Percentiles rank a stretch among this genome's conserved stretches.
Conservation (phyloP, 2,888 invertebrate species). For the Lottia gigantea region DNA sequence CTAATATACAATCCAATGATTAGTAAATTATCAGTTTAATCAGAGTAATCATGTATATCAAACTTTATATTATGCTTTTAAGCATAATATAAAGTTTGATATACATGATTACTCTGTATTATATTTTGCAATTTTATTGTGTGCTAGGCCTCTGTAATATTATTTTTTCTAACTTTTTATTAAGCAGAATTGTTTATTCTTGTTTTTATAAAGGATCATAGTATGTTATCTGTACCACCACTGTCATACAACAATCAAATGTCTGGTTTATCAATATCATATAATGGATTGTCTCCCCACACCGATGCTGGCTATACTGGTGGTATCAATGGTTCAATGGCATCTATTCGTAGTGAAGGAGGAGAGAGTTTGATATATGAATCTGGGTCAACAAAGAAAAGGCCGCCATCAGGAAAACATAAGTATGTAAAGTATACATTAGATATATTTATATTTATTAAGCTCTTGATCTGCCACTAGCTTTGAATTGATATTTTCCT, state of each 20-base stretch:
- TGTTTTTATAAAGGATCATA: not conserved
- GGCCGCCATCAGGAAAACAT: constrained; percentile 29
- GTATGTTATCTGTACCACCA: not conserved
- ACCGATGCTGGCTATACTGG: not conserved
- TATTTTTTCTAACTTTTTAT: too few species aligned
- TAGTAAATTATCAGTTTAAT: too few species aligned
- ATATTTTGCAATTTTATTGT: too few species aligned
- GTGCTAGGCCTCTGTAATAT: too few species aligned
- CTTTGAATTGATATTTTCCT: not conserved
- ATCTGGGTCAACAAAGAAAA: constrained; percentile 17
- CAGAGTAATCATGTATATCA: too few species aligned
- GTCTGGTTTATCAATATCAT: not conserved
- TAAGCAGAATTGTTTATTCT: too few species aligned
- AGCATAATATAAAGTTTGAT: too few species aligned
- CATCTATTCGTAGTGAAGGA: constrained; percentile 29
- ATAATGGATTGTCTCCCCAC: not conserved
- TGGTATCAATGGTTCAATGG: constrained; percentile 25
- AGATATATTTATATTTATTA: too few species aligned
- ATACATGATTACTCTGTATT: too few species aligned
- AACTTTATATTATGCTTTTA: too few species aligned
- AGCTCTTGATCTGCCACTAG: too few species aligned
- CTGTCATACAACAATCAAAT: not conserved
- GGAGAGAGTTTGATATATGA: constrained; percentile 25
- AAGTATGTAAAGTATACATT: constrained; percentile 19
- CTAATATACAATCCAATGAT: too few species aligned